Evolutionary conservation across 2,113 vertebrate genomes (phyloP), one percentile per base, ranked within the genome.

Genomic region (Notechis scutatus): DNA sequence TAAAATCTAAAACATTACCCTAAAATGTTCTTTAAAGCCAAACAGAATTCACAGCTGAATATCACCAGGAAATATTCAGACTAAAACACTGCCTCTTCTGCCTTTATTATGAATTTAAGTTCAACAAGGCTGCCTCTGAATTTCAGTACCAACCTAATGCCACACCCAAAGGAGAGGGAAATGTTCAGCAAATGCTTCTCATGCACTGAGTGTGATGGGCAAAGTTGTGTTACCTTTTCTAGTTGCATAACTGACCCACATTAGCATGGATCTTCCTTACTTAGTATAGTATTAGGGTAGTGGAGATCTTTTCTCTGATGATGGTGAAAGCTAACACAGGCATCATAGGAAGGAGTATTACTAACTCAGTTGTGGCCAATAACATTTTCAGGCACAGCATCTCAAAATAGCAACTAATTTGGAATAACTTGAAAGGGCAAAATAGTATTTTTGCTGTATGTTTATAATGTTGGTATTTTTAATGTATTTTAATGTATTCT

Each of bases 11-110:
- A 61, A 26, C 8, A 20, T 55, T 55, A 45, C 20, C 4, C 23
- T n/a, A 47, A 45, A 90, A 14, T 0, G 12, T 42, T 42, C 85
- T 90, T 54, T 57, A 93, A 81, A 50, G 7, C 81, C 1, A 9
- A 50, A 9, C 6, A 23, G 23, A 26, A 42, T 81, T 74, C 87
- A 93, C 7, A 87, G 5, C 18, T 61, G 55, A n/a, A 93, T 92
- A 89, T 96, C 94, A 91, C 34, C 81, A 39, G 15, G 2, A 69
- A 64, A 23, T 14, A 3, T 93, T 59, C 45, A 56, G 5, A 89
- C 45, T n/a, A 10, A 59, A 56, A 50, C 15, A 74, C 18, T 34
- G 34, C 7, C 89, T 90, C 88, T 8, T 59, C 45, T 74, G 47
- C 39, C 29, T 42, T 74, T 20, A 18, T 69, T 90, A 52, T n/a